Base-by-base conservation (phyloP, 2,113 vertebrate genomes). In the Azemiops feae region DNA sequence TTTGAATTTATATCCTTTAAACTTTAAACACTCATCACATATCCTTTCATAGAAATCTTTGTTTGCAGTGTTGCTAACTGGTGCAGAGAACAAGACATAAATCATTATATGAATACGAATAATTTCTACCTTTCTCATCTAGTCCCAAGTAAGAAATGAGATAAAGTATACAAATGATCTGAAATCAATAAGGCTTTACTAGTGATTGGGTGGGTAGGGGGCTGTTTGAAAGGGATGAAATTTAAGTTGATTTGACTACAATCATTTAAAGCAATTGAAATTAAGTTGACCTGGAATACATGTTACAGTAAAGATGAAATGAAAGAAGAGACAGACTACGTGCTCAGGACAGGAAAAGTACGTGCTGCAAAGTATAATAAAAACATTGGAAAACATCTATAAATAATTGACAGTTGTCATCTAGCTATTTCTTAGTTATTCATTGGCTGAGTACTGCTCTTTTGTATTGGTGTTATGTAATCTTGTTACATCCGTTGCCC, bases 381-480 rank as follows among this genome's bases (percentile, higher is more conserved):
- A 97, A 92, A 94, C 88, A 94, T 92, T 95, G 91, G 94, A 96
- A 92, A 96, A 91, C 64, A 87, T 22, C 92, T 94, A 96, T 97
- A 97, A 98, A 98, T 97, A 98, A 97, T 96, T 97, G 95, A 97
- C 95, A 95, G 87, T 94, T 96, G 95, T 96, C 97, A 96, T 93
- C 94, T 92, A n/a, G 23, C 53, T 93, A 91, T 95, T 97, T 95
- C 95, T 96, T 96, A 16, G 30, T 97, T 97, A 97, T 97, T 97
- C 96, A 97, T 92, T 57, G 93, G 81, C 52, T 97, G 95, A 92
- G 86, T 95, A 90, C 95, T 90, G 94, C 94, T 94, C 91, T 92
- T 97, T 97, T 97, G 91, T 97, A 97, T 96, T 94, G 95, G 91
- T 3, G 34, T 92, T 93, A 96, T 96, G 95, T 97, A 97, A 97